Conservation (phyloP, 1,140 invertebrate genomes). For the Pseudomyrmex dendroicus region DNA sequence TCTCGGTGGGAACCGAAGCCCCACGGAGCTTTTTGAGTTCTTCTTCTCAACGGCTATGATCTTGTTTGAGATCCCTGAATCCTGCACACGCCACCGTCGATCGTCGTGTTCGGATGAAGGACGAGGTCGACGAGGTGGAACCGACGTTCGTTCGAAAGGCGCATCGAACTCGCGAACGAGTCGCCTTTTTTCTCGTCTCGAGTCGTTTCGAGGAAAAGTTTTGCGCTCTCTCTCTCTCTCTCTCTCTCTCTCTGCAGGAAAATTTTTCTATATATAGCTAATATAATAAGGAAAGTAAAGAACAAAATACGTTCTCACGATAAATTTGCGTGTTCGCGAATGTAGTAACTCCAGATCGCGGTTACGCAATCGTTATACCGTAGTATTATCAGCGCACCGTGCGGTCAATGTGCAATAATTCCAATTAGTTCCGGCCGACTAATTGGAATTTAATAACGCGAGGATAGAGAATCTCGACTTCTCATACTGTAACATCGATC, state of each 20-base stretch:
- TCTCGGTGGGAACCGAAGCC: conserved; percentile 82
- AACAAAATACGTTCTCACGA: background rate
- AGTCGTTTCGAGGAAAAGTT: conserved; percentile 25
- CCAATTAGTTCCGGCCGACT: background rate
- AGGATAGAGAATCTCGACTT: background rate
- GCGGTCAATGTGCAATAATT: background rate
- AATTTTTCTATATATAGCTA: background rate
- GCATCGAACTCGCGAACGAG: conserved; percentile 40
- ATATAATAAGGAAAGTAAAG: conserved; percentile 5
- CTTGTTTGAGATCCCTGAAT: conserved; percentile 19
- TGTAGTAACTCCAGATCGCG: background rate
- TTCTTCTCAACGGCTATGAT: conserved; percentile 60
- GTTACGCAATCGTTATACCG: background rate
- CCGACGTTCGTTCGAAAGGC: background rate
- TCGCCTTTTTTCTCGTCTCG: background rate
- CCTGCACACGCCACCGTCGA: conserved; percentile 25
- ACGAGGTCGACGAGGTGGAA: conserved; percentile 35
- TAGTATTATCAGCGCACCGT: background rate
- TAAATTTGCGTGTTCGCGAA: background rate
- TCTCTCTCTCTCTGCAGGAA: background rate
- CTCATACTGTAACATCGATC: background rate
- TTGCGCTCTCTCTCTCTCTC: too few species aligned
- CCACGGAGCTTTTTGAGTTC: conserved; percentile 67
- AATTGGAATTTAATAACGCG: background rate
- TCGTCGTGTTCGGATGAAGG: conserved; percentile 12